Evolutionary conservation across 1,140 invertebrate genomes (phyloP), one percentile per base, ranked within the genome.

Genomic region (Eciton burchellii): DNA sequence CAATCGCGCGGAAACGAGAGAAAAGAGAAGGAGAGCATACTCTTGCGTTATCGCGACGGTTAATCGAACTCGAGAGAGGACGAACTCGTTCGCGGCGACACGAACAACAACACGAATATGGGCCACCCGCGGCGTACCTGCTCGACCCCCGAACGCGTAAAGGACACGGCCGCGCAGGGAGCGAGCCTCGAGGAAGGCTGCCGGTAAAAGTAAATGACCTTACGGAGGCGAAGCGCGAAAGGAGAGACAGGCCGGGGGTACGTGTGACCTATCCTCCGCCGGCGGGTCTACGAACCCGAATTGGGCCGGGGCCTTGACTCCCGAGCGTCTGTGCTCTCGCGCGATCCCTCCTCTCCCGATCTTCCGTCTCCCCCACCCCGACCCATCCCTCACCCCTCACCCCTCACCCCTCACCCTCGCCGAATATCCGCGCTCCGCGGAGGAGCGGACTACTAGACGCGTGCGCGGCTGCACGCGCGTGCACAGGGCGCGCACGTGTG

Each of bases 161-260:
- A 82, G 71, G 81, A 82, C 71, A 45, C 26, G 73, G 26, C 21
- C n/a, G 21, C 70, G 41, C 11, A 57, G 63, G 19, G 73, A 26
- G 47, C 56, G 82, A 47, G 56, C 85, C 84, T 89, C 84, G 88
- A 83, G 73, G 83, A 83, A 81, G 35, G 63, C 65, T 83, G 84
- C 66, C 81, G 90, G 91, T 92, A 93, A 93, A 93, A 93, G 93
- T 92, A 93, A 93, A 91, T 93, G 91, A 92, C 92, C 92, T 93
- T 92, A 92, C 29, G 73, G 47, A 65, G 60, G 73, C 73, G 29
- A 76, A 43, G 59, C 54, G 43, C 72, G 63, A 83, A 49, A 52
- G 29, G 59, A 59, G 59, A 59, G 65, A 24, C 49, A 62, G 47
- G 49, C 8, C 47, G 29, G 45, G 62, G 26, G 29, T 59, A 41